Evolutionary conservation across 2,797 vertebrate genomes (phyloP).

Genomic region (Thaleichthys pacificus): DNA sequence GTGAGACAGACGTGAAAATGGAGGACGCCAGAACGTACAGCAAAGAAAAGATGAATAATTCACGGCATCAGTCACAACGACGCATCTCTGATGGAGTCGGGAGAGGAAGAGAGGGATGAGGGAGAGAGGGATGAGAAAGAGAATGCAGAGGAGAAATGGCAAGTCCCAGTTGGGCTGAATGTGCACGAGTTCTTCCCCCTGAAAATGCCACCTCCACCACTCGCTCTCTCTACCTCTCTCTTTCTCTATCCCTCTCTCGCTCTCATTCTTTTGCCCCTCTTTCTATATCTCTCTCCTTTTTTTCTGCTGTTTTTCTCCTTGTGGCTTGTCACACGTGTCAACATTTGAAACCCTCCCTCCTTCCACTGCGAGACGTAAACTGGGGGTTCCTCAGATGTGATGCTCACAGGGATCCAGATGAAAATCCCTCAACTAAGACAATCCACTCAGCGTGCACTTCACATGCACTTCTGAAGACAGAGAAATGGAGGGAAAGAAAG

Average conservation of each 20-base stretch:
- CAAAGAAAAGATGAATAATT: slow-evolving; percentile 91
- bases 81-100: slow-evolving; percentile 87
- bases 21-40: slow-evolving; percentile 75
- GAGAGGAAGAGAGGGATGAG: slow-evolving; percentile 75
- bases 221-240: slow-evolving; percentile 7
- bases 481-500: background rate
- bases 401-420: background rate
- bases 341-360: slow-evolving; percentile 32
- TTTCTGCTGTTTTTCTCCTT: slow-evolving; percentile 56
- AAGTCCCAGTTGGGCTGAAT: slow-evolving; percentile 96
- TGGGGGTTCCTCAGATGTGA: background rate
- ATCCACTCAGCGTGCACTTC: background rate
- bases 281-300: slow-evolving; percentile 26
- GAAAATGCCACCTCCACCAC: slow-evolving; percentile 82
- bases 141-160: slow-evolving; percentile 10
- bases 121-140: too few species aligned
- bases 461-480: background rate
- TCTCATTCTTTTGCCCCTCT: slow-evolving; percentile 39
- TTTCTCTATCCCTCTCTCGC: slow-evolving; percentile 13
- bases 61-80: slow-evolving; percentile 87
- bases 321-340: too few species aligned
- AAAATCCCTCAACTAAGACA: background rate
- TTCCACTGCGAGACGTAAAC: background rate
- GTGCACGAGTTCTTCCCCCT: slow-evolving; percentile 89
- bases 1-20: slow-evolving; percentile 41